These are phyloP conservation scores for Melieria picta DNA, from an alignment of 2,888 invertebrate genomes.

Conservation along the genomic window DNA sequence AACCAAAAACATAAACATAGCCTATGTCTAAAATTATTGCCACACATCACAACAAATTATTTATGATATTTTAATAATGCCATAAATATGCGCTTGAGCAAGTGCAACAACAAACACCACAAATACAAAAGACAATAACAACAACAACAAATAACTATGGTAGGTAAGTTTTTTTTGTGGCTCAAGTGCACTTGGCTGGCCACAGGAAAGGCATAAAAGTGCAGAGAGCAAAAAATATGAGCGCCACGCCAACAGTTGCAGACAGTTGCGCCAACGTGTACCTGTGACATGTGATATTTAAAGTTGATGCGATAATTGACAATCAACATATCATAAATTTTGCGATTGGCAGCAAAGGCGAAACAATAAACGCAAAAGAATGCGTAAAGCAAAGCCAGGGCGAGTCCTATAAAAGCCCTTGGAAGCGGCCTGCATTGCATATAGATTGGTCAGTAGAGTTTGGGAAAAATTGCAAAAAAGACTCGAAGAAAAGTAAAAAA, in stretches of 20 bases:
- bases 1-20: too few species aligned
- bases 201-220: slow-evolving; percentile 22
- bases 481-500: slow-evolving; percentile 24
- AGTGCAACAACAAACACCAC: slow-evolving; percentile 1
- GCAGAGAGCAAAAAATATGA: slow-evolving; percentile 13
- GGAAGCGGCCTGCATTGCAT: too few species aligned
- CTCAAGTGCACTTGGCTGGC: slow-evolving; percentile 32
- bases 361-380: too few species aligned
- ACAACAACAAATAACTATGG: slow-evolving; percentile 42
- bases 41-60: slow-evolving; percentile 20
- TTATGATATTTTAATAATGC: slow-evolving; percentile 35
- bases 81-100: slow-evolving; percentile 21
- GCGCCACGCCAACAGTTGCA: slow-evolving; percentile 33
- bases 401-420: too few species aligned
- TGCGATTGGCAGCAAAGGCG: slow-evolving; percentile 21
- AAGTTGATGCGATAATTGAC: slow-evolving; percentile 55
- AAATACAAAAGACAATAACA: background rate
- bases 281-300: slow-evolving; percentile 56
- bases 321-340: slow-evolving; percentile 46
- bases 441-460: too few species aligned
- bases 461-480: background rate
- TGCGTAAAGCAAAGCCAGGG: too few species aligned
- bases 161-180: background rate
- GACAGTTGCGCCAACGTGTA: slow-evolving; percentile 24
- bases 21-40: slow-evolving; percentile 3